Evolutionary conservation across 2,888 invertebrate genomes (phyloP).

Genomic region (Rhagonycha fulva): DNA sequence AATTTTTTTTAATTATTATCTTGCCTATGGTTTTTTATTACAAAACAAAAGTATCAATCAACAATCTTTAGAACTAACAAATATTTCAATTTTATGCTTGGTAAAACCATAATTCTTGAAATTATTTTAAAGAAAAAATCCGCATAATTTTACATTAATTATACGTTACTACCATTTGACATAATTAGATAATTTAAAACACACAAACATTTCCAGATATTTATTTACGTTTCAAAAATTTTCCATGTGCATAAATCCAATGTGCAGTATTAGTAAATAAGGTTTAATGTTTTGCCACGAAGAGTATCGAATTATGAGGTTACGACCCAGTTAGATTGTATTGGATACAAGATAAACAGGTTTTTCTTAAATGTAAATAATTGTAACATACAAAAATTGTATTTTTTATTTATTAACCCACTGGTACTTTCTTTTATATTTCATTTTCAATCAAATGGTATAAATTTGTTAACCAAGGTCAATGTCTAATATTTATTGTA

Average conservation of each 20-base stretch:
- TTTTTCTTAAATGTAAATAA: conserved; percentile 14
- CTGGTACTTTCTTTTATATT: neutral
- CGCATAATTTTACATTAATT: no score
- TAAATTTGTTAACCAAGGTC: neutral
- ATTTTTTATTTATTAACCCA: neutral
- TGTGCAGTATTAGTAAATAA: neutral
- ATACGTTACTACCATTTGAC: no score
- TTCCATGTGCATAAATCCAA: neutral
- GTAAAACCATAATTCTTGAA: neutral
- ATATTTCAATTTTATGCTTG: neutral
- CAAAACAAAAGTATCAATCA: neutral
- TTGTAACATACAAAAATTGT: neutral
- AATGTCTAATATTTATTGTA: no score
- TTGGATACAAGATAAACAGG: conserved; percentile 21
- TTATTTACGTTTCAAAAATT: neutral
- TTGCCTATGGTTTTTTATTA: neutral
- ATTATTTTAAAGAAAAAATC: no score
- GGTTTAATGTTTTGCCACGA: neutral
- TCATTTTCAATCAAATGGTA: neutral
- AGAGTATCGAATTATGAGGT: conserved; percentile 7
- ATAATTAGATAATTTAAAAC: no score
- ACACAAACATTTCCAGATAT: no score
- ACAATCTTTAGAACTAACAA: neutral
- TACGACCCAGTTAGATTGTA: conserved; percentile 21
- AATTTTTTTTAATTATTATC: neutral